Conservation (phyloP, 2,113 vertebrate genomes). For the Thamnophis sirtalis region DNA sequence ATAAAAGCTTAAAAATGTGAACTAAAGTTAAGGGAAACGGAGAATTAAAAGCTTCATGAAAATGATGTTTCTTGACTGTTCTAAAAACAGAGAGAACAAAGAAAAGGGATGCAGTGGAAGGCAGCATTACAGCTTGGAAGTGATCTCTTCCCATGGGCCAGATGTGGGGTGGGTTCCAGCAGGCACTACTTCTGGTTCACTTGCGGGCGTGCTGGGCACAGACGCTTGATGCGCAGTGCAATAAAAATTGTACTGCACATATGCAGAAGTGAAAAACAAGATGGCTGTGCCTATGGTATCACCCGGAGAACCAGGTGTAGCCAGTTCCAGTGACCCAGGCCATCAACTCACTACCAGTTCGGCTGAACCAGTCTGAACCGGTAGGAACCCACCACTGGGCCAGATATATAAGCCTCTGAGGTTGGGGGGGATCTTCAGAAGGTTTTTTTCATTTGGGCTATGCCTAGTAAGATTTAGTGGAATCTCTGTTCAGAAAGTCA, state of each 20-base stretch:
- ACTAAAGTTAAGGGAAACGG: neutral
- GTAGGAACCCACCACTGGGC: neutral
- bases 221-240: too few relatives aligned
- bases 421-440: neutral
- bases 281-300: too few relatives aligned
- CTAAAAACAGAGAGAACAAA: neutral
- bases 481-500: neutral
- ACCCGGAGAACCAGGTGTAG: too few relatives aligned
- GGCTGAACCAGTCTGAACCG: too few relatives aligned
- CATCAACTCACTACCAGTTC: too few relatives aligned
- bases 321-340: too few relatives aligned
- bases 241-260: too few relatives aligned
- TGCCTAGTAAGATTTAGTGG: neutral
- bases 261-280: too few relatives aligned
- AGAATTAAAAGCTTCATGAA: neutral
- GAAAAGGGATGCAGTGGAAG: neutral
- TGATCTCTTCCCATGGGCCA: neutral
- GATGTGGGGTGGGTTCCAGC: too few relatives aligned
- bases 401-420: neutral
- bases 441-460: neutral
- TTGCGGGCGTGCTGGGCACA: too few relatives aligned
- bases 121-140: neutral
- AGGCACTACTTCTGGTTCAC: too few relatives aligned
- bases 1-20: neutral
- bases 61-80: neutral